Percentiles rank a stretch among this genome's conserved stretches.
phyloP scores from a whole-genome alignment of 2,888 invertebrate genomes.

The Catocala sponsa region DNA sequence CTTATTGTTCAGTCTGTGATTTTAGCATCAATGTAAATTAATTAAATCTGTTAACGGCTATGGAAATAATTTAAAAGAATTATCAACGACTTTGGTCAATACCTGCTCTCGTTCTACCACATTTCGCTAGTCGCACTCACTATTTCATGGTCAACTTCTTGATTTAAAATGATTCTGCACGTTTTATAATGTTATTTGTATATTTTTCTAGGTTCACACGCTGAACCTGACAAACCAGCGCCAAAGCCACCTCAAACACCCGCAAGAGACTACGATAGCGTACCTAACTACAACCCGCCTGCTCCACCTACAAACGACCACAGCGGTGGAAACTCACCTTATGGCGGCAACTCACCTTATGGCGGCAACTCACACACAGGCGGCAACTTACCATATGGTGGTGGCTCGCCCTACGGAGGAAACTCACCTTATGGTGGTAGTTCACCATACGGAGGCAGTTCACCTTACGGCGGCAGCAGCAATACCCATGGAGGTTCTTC shows the following conservation, averaged over 20 bases:
- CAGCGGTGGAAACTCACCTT: conserved; percentile 48
- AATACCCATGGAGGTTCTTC: conserved; percentile 49
- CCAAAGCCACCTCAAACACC: conserved; percentile 72
- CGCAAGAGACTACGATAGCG: conserved; percentile 62
- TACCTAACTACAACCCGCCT: conserved; percentile 81
- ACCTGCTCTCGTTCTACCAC: too few relatives aligned
- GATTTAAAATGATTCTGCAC: too few relatives aligned
- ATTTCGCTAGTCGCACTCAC: too few relatives aligned
- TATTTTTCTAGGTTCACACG: conserved; percentile 56
- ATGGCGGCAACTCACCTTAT: conserved; percentile 53
- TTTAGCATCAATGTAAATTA: too few relatives aligned
- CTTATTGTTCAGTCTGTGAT: too few relatives aligned
- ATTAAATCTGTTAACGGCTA: too few relatives aligned
- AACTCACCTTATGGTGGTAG: conserved; percentile 39
- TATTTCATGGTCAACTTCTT: too few relatives aligned
- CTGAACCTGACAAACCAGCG: conserved; percentile 71
- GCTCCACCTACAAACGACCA: conserved; percentile 67
- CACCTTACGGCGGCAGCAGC: conserved; percentile 49
- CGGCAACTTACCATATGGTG: conserved; percentile 41
- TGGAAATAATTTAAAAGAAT: too few relatives aligned
- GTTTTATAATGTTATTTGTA: too few relatives aligned
- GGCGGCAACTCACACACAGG: conserved; percentile 44
- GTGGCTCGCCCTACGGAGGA: conserved; percentile 41
- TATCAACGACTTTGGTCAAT: too few relatives aligned
- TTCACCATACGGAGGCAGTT: conserved; percentile 54